Conservation (phyloP, 2,888 invertebrate species). For the Lasioglossum vierecki region DNA sequence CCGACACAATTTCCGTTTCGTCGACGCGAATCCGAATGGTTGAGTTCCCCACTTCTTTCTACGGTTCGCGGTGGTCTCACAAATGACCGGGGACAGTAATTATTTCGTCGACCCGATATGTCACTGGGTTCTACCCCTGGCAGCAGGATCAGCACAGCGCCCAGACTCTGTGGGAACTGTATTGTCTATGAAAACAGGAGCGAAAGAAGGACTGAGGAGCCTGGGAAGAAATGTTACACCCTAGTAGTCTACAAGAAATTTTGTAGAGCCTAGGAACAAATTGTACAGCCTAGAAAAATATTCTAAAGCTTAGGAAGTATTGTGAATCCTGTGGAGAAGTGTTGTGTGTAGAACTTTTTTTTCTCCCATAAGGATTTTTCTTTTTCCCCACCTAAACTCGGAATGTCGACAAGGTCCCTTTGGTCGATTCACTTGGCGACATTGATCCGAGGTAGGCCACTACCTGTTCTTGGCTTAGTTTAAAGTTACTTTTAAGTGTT, state of each 20-base stretch:
- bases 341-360: too few species aligned
- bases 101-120: constrained; percentile 31
- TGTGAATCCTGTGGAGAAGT: not conserved
- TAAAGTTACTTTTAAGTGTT: too few species aligned
- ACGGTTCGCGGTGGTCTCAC: constrained; percentile 13
- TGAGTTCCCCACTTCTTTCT: constrained; percentile 43
- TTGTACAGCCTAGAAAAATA: not conserved
- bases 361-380: too few species aligned
- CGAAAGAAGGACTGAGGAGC: not conserved
- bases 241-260: not conserved
- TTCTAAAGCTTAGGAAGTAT: not conserved
- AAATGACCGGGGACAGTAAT: constrained; percentile 46
- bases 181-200: not conserved
- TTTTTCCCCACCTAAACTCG: too few species aligned
- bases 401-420: too few species aligned
- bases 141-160: not conserved
- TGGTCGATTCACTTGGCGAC: too few species aligned
- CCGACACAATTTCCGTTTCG: constrained; percentile 69
- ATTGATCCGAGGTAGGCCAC: too few species aligned
- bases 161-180: not conserved
- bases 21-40: constrained; percentile 55
- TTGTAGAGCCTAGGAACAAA: not conserved
- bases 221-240: not conserved
- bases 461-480: too few species aligned
- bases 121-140: not conserved